Evolutionary conservation across 2,888 invertebrate species (phyloP), one percentile per base, ranked within the genome.

Genomic region (Fabriciana adippe): DNA sequence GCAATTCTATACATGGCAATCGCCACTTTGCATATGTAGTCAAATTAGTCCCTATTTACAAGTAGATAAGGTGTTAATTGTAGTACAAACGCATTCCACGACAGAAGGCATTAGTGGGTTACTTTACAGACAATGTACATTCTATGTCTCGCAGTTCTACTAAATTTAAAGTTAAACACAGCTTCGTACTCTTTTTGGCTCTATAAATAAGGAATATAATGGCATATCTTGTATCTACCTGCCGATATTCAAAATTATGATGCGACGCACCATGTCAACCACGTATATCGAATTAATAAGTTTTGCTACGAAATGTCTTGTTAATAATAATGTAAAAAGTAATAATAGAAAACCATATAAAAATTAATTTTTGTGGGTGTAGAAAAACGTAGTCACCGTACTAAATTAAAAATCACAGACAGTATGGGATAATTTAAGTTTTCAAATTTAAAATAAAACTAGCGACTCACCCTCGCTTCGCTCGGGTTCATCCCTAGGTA

Each of bases 61-160:
- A 72, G 5, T 21, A 0, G 0, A 66, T 79, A 87, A 78, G 75
- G 76, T 73, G 67, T 64, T 83, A 68, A 76, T 80, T 85, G 66
- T 70, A 73, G 64, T 76, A 71, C 71, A 73, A 74, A 70, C 65
- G 70, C 57, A 60, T 66, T 64, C 71, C 66, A 72, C 71, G 74
- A 66, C 73, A 76, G 76, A 72, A 68, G 76, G 62, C 55, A 68
- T 68, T 69, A 68, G 64, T 72, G 66, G 67, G 75, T 78, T 74
- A 74, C 70, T 77, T 70, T 72, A 79, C 79, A 85, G 78, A 88
- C 89, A 90, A 88, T 89, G 83, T 87, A 81, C 85, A 87, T 87
- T 87, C 85, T 85, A 84, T 83, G 76, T 75, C 35, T 62, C 41
- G 66, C 16, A 35, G 55, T 68, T 63, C 65, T 70, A 68, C 59